These are phyloP conservation scores for Papilio dardanus DNA, from an alignment of 1,140 invertebrate species.

Conservation along the genomic window DNA sequence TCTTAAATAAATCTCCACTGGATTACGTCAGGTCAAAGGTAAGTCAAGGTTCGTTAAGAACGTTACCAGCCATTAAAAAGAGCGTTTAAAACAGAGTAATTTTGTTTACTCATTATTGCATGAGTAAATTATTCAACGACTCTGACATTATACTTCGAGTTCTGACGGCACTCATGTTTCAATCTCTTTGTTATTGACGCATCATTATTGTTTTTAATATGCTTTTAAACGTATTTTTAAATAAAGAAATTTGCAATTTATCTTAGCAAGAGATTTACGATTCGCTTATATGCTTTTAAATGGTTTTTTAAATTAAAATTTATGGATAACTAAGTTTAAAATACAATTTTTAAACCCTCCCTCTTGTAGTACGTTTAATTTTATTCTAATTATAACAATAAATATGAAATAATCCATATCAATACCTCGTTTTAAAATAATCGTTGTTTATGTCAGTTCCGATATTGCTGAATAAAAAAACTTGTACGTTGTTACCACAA, in stretches of 20 bases:
- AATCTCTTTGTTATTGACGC: conserved; percentile 57
- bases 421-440: neutral
- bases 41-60: neutral
- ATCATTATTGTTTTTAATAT: conserved; percentile 55
- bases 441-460: neutral
- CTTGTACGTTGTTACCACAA: conserved; percentile 1
- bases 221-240: neutral
- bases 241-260: neutral
- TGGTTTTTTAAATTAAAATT: too few relatives aligned
- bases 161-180: conserved; percentile 59
- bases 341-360: too few relatives aligned
- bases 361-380: too few relatives aligned
- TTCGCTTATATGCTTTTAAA: neutral
- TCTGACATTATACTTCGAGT: conserved; percentile 58
- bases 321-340: too few relatives aligned
- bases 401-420: neutral
- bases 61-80: neutral
- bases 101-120: conserved; percentile 26
- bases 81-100: neutral
- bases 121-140: conserved; percentile 50
- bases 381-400: neutral
- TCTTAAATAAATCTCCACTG: neutral
- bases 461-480: neutral
- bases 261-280: neutral
- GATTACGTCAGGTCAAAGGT: neutral